Percentiles rank a stretch among this genome's conserved stretches.
Evolutionary conservation across 1,140 invertebrate species (phyloP).

Genomic region (Leptinotarsa undecemlineata): DNA sequence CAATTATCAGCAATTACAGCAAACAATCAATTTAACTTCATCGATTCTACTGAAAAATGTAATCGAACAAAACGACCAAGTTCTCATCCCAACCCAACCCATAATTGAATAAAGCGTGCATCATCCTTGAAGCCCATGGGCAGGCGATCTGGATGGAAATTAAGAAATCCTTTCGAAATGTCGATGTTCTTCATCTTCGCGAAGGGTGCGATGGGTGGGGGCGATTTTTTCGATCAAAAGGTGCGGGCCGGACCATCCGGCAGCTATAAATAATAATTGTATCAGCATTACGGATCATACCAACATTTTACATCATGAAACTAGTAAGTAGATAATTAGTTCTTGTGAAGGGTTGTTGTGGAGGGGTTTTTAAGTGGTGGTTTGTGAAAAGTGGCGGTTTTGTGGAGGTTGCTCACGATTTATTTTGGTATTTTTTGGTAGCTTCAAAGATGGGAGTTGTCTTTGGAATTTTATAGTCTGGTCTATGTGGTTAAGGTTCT

Average conservation of each 20-base stretch:
- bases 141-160: slow-evolving; percentile 6
- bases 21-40: no score
- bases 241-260: slow-evolving; percentile 10
- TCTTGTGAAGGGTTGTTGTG: not conserved
- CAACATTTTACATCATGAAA: slow-evolving; percentile 20
- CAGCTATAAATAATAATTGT: slow-evolving; percentile 16
- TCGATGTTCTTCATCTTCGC: slow-evolving; percentile 9
- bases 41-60: no score
- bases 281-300: slow-evolving; percentile 3
- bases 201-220: not conserved
- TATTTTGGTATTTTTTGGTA: not conserved
- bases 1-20: no score
- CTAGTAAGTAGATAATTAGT: slow-evolving; percentile 10
- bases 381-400: not conserved
- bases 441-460: no score
- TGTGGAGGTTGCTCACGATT: not conserved
- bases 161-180: slow-evolving; percentile 8
- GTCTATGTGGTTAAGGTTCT: no score
- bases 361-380: not conserved
- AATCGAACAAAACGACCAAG: no score
- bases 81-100: not conserved
- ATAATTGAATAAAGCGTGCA: not conserved
- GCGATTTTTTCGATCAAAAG: not conserved
- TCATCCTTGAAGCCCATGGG: slow-evolving; percentile 14
- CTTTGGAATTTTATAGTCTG: no score